Evolutionary conservation across 2,113 vertebrate genomes (phyloP).

Genomic region (Morone chrysops): DNA sequence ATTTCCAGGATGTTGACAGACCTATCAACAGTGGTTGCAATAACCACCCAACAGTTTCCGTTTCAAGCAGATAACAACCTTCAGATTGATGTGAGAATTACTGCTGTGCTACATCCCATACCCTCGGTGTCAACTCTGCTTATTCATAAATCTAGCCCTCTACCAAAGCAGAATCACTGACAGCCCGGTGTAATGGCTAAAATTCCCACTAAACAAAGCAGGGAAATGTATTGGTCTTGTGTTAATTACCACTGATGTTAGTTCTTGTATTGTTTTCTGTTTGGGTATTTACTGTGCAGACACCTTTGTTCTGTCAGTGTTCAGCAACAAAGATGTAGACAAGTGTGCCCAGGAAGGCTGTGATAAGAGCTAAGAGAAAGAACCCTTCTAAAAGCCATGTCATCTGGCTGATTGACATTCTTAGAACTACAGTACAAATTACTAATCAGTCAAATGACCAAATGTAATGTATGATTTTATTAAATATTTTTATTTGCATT

Average conservation of each 20-base stretch:
- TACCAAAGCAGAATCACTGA: not conserved
- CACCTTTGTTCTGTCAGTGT: too few relatives aligned
- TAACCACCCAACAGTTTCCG: not conserved
- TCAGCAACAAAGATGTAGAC: too few relatives aligned
- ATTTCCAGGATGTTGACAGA: not conserved
- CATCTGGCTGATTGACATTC: too few relatives aligned
- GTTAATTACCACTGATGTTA: not conserved
- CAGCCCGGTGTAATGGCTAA: not conserved
- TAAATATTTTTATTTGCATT: not conserved
- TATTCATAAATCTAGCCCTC: not conserved
- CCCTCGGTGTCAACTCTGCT: too few relatives aligned
- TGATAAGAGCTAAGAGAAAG: not conserved
- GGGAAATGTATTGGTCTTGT: not conserved
- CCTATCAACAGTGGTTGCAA: not conserved
- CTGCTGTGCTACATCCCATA: too few relatives aligned
- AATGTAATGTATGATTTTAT: not conserved
- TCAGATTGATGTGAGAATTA: not conserved
- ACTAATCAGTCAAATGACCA: not conserved
- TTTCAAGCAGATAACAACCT: not conserved
- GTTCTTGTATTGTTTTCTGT: not conserved
- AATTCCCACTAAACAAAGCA: not conserved
- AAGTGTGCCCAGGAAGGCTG: not conserved
- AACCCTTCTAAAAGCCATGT: not conserved
- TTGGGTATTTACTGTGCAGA: too few relatives aligned
- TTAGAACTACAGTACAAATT: too few relatives aligned